Conservation (phyloP, 2,113 vertebrate species). For the Spermophilus dauricus region DNA sequence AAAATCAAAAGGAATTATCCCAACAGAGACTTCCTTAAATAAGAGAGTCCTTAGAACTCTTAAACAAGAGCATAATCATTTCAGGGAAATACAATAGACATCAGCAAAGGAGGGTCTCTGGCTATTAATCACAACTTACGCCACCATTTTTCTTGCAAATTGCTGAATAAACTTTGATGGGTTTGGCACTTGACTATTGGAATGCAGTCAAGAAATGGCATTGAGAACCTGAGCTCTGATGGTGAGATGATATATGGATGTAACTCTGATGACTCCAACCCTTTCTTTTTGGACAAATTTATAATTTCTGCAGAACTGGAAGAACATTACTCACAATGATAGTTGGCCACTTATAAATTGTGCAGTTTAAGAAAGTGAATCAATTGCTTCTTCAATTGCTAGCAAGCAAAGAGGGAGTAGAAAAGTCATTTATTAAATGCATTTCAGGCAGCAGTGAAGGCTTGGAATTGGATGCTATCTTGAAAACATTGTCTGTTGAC, state of each 20-base stretch:
- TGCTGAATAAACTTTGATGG: slow-evolving; percentile 52
- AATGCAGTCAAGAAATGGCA: slow-evolving; percentile 1
- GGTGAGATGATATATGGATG: slow-evolving; percentile 29
- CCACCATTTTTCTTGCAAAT: slow-evolving; percentile 47
- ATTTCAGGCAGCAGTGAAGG: slow-evolving; percentile 12
- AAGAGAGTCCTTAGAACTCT: background rate
- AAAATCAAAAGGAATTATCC: background rate
- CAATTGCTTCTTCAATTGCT: slow-evolving; percentile 58
- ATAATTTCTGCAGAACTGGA: slow-evolving; percentile 64
- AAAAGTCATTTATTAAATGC: slow-evolving; percentile 68
- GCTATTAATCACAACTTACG: slow-evolving; percentile 46
- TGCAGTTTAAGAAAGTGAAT: slow-evolving; percentile 66
- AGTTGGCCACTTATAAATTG: slow-evolving; percentile 54
- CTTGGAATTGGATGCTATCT: slow-evolving; percentile 33
- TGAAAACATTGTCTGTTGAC: slow-evolving; percentile 47
- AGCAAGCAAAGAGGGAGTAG: slow-evolving; percentile 27
- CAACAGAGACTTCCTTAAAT: background rate
- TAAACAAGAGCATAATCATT: background rate
- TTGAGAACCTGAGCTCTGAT: background rate
- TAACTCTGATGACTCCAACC: slow-evolving; percentile 35
- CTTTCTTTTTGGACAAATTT: slow-evolving; percentile 64
- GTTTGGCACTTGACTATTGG: slow-evolving; percentile 13
- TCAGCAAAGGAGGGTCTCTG: background rate
- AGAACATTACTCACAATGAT: slow-evolving; percentile 57
- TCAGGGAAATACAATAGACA: background rate